These are phyloP conservation scores for Erinaceus europaeus DNA, from an alignment of 2,113 vertebrate genomes.

Conservation along the genomic window DNA sequence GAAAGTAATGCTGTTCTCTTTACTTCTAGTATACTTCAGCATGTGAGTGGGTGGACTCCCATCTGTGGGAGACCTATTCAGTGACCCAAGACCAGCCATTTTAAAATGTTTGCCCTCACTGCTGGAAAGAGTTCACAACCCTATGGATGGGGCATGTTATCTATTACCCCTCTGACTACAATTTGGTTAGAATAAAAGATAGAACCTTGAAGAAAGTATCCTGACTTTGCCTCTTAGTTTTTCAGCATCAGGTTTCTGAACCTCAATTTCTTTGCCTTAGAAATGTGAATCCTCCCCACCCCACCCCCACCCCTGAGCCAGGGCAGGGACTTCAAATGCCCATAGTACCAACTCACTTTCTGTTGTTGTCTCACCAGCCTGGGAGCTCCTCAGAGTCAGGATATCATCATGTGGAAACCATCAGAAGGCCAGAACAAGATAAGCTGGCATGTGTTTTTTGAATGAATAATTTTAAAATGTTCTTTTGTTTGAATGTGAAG, in stretches of 20 bases:
- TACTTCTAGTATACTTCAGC: background rate
- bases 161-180: background rate
- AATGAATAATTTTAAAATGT: background rate
- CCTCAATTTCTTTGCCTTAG: background rate
- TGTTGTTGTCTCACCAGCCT: too few relatives aligned
- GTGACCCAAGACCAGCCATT: background rate
- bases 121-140: too few relatives aligned
- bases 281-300: too few relatives aligned
- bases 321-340: too few relatives aligned
- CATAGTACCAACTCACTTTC: too few relatives aligned
- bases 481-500: background rate
- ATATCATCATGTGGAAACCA: background rate
- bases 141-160: too few relatives aligned
- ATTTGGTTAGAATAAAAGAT: background rate
- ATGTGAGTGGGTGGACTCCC: background rate
- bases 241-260: background rate
- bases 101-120: background rate
- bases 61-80: background rate
- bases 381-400: background rate
- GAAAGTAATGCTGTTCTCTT: background rate
- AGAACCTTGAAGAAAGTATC: background rate
- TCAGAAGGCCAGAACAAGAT: background rate
- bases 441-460: background rate
- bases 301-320: too few relatives aligned
- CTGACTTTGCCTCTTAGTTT: background rate